Base-by-base conservation (phyloP, 1,140 invertebrate species). In the Aphidius gifuensis region DNA sequence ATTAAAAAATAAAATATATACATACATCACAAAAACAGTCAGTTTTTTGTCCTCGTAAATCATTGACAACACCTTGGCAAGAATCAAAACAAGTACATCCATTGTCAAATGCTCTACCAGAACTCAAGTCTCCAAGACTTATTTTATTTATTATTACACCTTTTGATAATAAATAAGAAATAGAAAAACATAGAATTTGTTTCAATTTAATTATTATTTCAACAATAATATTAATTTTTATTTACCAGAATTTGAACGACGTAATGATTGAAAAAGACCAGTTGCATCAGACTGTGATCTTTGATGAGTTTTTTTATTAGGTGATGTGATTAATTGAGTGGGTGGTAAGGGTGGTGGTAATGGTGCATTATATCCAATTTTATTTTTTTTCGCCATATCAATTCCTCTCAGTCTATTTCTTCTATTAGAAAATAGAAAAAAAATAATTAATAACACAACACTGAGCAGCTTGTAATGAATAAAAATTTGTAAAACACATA, bases 81-180 rank as follows among this genome's bases (percentile, higher is more conserved):
- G 87, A 88, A 71, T 88, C 84, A 74, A 89, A 89, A 81, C 96
- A 98, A 65, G 88, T 87, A 83, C 97, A 99, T 60, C 96, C 94
- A 79, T 93, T 97, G 79, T 98, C 94, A 82, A 98, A 99, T 38
- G 95, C 96, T 69, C 92, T 86, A 44, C 96, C 97, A 48, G 94
- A 94, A 59, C 89, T 89, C 59, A 98, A 78, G 83, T 99, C 96
- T 46, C 96, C 96, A 11, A 96, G 82, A 73, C 88, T 90, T 65
- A 88, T 80, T 76, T 86, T 87, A 69, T 75, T 80, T 73, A 76
- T 78, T 75, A 70, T 72, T 32, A 32, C 23, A 78, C 77, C 79
- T 79, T 64, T 23, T 62, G 48, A 66, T 56, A 9, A 23, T 45
- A 8, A 45, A 59, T 42, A 60, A 21, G 58, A 6, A 50, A 32